A percentile compares a stretch with the other conserved stretches of the same genome.
Conservation (phyloP, 23 tunicate genomes). For the Styela plicata region DNA sequence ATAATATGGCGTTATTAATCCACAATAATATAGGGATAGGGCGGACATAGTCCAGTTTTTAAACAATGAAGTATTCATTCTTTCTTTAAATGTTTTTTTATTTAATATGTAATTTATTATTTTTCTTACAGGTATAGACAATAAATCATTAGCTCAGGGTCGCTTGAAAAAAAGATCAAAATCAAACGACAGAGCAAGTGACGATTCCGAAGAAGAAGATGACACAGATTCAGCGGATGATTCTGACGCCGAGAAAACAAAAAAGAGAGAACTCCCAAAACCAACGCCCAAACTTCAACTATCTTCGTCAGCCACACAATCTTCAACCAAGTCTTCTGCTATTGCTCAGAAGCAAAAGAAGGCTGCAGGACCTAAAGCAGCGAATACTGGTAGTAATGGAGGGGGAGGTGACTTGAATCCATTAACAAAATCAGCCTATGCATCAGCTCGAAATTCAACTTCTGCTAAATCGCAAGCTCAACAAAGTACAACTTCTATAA, state of each 20-base stretch:
- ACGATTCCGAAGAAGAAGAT: constrained; percentile 21
- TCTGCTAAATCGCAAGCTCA: not conserved
- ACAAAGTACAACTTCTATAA: not conserved
- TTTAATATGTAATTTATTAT: too few species aligned
- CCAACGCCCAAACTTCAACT: not conserved
- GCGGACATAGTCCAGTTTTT: too few species aligned
- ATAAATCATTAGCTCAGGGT: constrained; percentile 28
- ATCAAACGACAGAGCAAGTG: not conserved
- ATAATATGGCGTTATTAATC: too few species aligned
- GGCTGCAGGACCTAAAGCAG: not conserved
- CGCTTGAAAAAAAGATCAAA: constrained; percentile 12
- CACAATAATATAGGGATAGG: too few species aligned
- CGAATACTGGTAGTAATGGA: not conserved
- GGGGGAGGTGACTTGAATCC: constrained; percentile 26
- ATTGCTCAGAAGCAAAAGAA: not conserved
- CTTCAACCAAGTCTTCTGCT: not conserved
- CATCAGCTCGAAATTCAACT: not conserved
- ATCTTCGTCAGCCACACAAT: not conserved
- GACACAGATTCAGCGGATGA: constrained; percentile 23
- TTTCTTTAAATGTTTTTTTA: too few species aligned
- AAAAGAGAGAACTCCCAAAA: not conserved
- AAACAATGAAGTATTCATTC: too few species aligned
- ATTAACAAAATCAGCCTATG: constrained; percentile 30
- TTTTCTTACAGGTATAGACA: constrained; percentile 22
- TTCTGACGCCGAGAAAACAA: constrained; percentile 1